Evolutionary conservation across 1,140 invertebrate genomes (phyloP).

Genomic region (Octopus bimaculoides): DNA sequence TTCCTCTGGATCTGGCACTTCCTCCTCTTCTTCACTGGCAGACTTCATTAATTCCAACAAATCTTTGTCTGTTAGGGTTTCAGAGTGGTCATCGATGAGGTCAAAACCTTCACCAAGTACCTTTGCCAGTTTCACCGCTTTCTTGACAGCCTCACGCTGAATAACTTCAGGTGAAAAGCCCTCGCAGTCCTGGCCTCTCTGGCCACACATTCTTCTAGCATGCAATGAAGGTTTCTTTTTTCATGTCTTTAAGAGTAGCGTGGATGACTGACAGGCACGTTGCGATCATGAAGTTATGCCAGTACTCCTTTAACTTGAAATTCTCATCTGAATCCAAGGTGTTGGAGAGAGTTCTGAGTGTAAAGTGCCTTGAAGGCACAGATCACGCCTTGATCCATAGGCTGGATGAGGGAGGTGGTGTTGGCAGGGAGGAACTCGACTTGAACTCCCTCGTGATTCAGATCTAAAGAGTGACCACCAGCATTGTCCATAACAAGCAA

Average conservation of each 20-base stretch:
- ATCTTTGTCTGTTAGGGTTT: neutral
- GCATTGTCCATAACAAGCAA: conserved; percentile 7
- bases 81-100: neutral
- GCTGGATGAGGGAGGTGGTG: conserved; percentile 6
- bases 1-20: neutral
- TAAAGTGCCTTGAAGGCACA: conserved; percentile 6
- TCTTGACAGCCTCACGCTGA: neutral
- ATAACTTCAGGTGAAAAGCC: neutral
- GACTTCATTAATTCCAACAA: neutral
- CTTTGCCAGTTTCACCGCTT: conserved; percentile 1
- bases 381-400: conserved; percentile 6
- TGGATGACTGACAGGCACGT: neutral
- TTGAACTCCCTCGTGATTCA: neutral
- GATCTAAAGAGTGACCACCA: conserved; percentile 6
- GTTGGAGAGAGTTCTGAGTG: conserved; percentile 6
- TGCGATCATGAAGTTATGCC: neutral
- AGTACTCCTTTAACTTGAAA: conserved; percentile 5
- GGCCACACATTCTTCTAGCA: neutral
- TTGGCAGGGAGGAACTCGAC: conserved; percentile 3
- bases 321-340: neutral
- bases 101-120: conserved; percentile 7
- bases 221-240: neutral
- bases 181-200: neutral
- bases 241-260: neutral
- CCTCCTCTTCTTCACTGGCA: neutral